Evolutionary conservation across 1,140 invertebrate genomes (phyloP).

Genomic region (Lepidurus couesii): DNA sequence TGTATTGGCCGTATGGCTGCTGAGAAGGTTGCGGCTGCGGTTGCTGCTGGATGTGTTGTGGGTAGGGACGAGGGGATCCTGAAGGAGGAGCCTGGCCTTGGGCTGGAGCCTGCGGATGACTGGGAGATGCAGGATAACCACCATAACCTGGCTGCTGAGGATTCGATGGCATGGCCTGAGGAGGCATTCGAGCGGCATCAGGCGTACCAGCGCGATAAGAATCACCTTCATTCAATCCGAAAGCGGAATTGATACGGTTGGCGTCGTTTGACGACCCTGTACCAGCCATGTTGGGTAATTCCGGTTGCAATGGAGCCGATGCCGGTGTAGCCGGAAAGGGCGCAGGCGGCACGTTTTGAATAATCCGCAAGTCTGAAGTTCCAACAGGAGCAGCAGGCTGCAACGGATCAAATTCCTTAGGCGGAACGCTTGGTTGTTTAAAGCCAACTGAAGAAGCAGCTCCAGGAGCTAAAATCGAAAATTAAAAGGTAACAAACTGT

Average conservation of each 20-base stretch:
- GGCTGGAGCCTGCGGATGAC: background rate
- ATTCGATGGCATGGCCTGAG: background rate
- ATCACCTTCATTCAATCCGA: background rate
- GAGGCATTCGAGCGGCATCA: background rate
- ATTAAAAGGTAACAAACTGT: background rate
- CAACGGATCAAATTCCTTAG: conserved; percentile 32
- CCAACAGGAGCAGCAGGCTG: conserved; percentile 26
- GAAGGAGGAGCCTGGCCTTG: background rate
- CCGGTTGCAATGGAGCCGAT: background rate
- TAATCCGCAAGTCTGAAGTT: background rate
- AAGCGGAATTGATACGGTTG: background rate
- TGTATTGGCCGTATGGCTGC: background rate
- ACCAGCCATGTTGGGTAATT: background rate
- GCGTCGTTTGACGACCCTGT: background rate
- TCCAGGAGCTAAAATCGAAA: background rate
- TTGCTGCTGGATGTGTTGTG: background rate
- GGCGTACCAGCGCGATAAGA: background rate
- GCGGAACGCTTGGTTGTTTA: conserved; percentile 14
- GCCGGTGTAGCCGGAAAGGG: background rate
- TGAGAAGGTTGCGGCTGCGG: background rate
- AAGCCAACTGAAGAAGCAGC: background rate
- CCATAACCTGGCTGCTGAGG: conserved; percentile 5
- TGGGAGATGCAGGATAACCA: background rate
- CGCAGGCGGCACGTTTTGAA: background rate
- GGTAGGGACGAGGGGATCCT: conserved; percentile 15